phyloP scores from a whole-genome alignment of 2,797 vertebrate genomes.

The Paratrypauchen microcephalus region DNA sequence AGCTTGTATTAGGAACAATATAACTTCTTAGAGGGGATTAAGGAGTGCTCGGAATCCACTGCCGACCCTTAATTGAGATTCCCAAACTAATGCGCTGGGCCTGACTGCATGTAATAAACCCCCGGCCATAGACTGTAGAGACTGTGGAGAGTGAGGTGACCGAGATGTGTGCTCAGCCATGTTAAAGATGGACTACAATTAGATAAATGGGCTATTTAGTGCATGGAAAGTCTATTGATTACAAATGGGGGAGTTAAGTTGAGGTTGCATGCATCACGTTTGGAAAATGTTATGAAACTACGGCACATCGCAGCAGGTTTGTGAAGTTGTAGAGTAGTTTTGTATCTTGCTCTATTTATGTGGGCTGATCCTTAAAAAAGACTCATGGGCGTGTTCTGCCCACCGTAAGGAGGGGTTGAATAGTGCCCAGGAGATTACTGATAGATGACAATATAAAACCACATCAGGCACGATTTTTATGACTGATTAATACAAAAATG shows the following conservation, averaged over 20 bases:
- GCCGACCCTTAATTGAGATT: slow-evolving; percentile 55
- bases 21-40: slow-evolving; percentile 45
- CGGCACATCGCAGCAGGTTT: too few species aligned
- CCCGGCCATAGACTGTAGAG: slow-evolving; percentile 39
- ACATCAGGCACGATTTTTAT: too few species aligned
- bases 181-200: slow-evolving; percentile 29
- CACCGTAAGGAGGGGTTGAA: too few species aligned
- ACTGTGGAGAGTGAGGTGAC: slow-evolving; percentile 36
- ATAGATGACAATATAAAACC: too few species aligned
- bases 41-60: slow-evolving; percentile 40
- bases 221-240: slow-evolving; percentile 33
- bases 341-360: too few species aligned
- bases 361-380: too few species aligned
- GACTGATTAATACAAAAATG: too few species aligned
- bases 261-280: slow-evolving; percentile 30
- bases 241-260: slow-evolving; percentile 16
- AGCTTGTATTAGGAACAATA: slow-evolving; percentile 41
- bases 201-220: slow-evolving; percentile 43
- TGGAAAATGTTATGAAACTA: slow-evolving; percentile 28
- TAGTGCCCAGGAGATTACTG: too few species aligned
- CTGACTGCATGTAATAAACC: slow-evolving; percentile 55
- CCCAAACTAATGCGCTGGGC: slow-evolving; percentile 45
- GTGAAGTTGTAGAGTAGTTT: too few species aligned
- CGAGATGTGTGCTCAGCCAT: slow-evolving; percentile 25
- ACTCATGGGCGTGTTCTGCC: too few species aligned